Evolutionary conservation across 1,140 invertebrate genomes (phyloP).

Genomic region (Pomacea maculata): DNA sequence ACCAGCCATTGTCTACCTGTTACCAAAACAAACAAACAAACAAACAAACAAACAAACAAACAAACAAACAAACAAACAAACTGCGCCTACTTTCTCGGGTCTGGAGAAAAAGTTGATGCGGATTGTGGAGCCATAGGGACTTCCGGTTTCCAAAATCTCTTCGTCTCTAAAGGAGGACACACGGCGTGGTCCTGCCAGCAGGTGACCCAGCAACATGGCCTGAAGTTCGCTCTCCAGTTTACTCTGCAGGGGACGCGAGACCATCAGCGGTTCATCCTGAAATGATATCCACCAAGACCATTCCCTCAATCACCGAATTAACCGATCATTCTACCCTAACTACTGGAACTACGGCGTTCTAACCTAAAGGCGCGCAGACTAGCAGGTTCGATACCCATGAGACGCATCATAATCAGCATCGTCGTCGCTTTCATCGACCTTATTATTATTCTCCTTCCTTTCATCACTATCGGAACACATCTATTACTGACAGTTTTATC

Average conservation of each 20-base stretch:
- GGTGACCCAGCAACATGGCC: constrained; percentile 59
- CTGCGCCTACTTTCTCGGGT: constrained; percentile 57
- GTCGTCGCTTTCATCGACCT: neutral
- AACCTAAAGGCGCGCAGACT: no score
- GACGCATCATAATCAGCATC: neutral
- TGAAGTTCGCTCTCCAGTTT: constrained; percentile 38
- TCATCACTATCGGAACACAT: neutral
- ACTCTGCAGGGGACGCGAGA: constrained; percentile 4
- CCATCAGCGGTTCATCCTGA: constrained; percentile 9
- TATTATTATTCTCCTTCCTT: neutral
- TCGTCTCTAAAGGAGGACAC: constrained; percentile 61
- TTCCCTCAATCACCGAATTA: neutral
- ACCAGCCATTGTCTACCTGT: neutral
- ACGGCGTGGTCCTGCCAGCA: constrained; percentile 58
- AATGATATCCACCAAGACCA: neutral
- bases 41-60: neutral
- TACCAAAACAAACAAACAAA: neutral
- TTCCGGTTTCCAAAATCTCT: constrained; percentile 65
- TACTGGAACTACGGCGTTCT: no score
- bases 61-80: neutral
- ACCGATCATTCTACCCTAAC: neutral
- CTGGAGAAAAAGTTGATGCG: constrained; percentile 72
- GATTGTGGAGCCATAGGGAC: constrained; percentile 68
- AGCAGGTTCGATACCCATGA: no score
- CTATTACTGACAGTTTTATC: no score